A percentile compares a stretch with the other conserved stretches of the same genome.
These are phyloP conservation scores for Tortricodes alternella DNA, from an alignment of 2,888 invertebrate genomes.

Conservation along the genomic window DNA sequence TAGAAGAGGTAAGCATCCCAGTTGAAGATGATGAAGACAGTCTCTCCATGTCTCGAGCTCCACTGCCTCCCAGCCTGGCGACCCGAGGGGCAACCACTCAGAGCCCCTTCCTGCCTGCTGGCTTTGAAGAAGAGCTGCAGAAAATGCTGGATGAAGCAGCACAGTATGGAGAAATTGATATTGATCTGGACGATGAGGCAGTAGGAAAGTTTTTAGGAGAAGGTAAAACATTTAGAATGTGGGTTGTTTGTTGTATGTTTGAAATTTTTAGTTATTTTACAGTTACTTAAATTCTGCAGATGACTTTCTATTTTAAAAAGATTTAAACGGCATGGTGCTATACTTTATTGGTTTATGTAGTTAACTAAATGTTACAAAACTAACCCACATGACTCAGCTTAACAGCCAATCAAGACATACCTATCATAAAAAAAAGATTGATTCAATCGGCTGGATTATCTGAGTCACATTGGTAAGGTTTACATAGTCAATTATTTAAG, in stretches of 20 bases:
- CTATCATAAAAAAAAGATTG: too few species aligned
- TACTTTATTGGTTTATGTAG: too few species aligned
- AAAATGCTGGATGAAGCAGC: conserved; percentile 66
- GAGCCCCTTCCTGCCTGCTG: conserved; percentile 94
- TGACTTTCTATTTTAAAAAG: too few species aligned
- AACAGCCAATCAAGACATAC: too few species aligned
- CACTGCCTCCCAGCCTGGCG: conserved; percentile 86
- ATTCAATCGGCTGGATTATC: too few species aligned
- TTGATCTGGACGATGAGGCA: conserved; percentile 67
- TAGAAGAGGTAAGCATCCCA: conserved; percentile 79
- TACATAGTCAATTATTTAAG: too few species aligned
- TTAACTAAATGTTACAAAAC: too few species aligned
- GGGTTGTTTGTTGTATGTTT: not conserved
- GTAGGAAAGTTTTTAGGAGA: conserved; percentile 76
- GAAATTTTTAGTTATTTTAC: too few species aligned
- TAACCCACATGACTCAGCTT: too few species aligned
- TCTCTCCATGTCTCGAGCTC: conserved; percentile 90
- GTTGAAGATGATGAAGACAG: conserved; percentile 70
- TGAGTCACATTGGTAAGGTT: too few species aligned
- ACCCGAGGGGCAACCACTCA: conserved; percentile 90
- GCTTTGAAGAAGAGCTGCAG: conserved; percentile 84
- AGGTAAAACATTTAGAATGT: conserved; percentile 49
- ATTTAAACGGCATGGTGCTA: too few species aligned
- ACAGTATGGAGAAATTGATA: conserved; percentile 59
- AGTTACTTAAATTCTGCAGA: too few species aligned